These are phyloP conservation scores for Microtus ochrogaster DNA, from an alignment of 2,113 vertebrate species.

Conservation along the genomic window DNA sequence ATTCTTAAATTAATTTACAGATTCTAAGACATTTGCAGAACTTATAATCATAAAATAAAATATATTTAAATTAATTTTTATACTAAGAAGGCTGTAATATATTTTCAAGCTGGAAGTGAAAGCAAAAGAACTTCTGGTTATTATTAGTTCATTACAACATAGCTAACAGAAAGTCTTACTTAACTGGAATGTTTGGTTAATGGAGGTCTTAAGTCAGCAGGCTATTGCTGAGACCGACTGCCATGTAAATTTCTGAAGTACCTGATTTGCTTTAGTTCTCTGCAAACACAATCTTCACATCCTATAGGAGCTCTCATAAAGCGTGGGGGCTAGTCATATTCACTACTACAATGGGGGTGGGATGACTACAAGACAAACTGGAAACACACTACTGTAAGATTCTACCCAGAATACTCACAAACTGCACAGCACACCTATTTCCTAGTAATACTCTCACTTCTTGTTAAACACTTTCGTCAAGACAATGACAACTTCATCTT, in stretches of 20 bases:
- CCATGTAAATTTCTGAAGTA: neutral
- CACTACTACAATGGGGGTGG: neutral
- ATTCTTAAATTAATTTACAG: neutral
- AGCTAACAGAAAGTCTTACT: neutral
- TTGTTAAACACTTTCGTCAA: neutral
- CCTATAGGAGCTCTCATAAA: neutral
- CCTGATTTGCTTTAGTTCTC: neutral
- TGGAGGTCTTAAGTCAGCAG: neutral
- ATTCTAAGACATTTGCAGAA: constrained; percentile 3
- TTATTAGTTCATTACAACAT: constrained; percentile 18
- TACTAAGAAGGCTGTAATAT: neutral
- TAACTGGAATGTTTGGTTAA: constrained; percentile 22
- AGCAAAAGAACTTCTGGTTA: neutral
- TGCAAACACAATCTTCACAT: neutral
- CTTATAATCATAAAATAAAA: neutral
- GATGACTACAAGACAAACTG: neutral
- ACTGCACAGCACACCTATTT: neutral
- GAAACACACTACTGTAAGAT: neutral
- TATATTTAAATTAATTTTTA: constrained; percentile 19
- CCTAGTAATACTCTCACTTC: neutral
- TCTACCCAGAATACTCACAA: neutral
- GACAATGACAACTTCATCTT: constrained; percentile 5
- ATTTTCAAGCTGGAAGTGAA: constrained; percentile 39
- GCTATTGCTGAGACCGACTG: neutral
- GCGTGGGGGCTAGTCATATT: neutral